Evolutionary conservation across 2,113 vertebrate genomes (phyloP).

Genomic region (Spizaetus ornatus): DNA sequence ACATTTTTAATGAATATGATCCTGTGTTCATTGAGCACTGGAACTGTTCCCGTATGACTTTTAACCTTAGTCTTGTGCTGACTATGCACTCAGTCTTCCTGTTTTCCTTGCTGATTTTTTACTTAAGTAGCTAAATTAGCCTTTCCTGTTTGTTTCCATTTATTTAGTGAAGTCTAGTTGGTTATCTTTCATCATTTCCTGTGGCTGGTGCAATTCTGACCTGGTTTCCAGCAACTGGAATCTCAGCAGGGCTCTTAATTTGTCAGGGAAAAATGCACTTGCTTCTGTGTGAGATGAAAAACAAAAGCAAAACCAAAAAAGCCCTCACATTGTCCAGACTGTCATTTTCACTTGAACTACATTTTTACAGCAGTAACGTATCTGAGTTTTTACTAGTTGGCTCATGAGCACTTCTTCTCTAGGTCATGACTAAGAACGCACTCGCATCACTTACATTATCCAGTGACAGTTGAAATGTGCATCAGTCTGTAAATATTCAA

Average conservation of each 20-base stretch:
- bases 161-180: neutral
- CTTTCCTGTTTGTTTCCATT: neutral
- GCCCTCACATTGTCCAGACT: neutral
- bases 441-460: neutral
- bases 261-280: neutral
- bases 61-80: neutral
- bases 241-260: neutral
- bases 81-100: neutral
- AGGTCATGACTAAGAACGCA: neutral
- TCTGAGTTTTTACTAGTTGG: neutral
- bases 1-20: neutral
- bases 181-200: neutral
- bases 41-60: neutral
- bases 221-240: neutral
- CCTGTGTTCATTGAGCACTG: neutral
- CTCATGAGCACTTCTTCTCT: neutral
- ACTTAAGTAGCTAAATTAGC: neutral
- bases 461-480: neutral
- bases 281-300: neutral
- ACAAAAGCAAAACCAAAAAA: neutral
- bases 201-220: neutral
- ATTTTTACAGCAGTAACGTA: neutral
- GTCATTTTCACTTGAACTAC: neutral
- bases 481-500: neutral
- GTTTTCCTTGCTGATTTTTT: neutral